These are phyloP conservation scores for Etheostoma perlongum DNA, from an alignment of 2,797 vertebrate species.

Conservation along the genomic window DNA sequence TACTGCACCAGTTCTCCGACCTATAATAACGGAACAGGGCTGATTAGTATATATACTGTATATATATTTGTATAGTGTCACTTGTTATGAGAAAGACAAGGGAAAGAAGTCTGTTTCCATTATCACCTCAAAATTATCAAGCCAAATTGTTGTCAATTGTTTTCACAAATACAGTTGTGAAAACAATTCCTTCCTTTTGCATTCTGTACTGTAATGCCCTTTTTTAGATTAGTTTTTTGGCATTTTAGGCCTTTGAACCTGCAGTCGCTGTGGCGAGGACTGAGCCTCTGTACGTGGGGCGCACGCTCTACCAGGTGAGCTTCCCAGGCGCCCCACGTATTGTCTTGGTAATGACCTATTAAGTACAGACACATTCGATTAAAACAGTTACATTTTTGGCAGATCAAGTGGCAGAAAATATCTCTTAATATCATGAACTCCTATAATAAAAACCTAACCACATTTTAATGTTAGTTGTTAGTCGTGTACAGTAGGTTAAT, in stretches of 20 bases:
- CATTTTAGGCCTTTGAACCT: no score
- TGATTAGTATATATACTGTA: neutral
- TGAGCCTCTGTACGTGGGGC: no score
- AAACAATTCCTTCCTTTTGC: no score
- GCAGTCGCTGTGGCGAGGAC: no score
- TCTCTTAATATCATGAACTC: neutral
- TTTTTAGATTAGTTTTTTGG: no score
- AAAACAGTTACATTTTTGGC: neutral
- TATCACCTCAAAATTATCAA: slow-evolving; percentile 1
- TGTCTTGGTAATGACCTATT: neutral
- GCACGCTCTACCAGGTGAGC: no score
- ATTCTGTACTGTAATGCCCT: neutral
- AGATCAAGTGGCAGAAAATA: slow-evolving; percentile 3
- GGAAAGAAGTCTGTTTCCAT: neutral
- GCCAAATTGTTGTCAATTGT: neutral
- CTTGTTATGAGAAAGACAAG: neutral
- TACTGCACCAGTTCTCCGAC: neutral
- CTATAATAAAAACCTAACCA: neutral
- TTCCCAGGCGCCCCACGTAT: neutral
- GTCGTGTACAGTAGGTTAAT: neutral
- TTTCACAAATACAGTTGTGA: slow-evolving; percentile 16
- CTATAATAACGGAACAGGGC: neutral
- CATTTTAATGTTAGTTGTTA: neutral
- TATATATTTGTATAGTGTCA: neutral
- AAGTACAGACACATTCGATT: neutral